phyloP scores from a whole-genome alignment of 2,113 vertebrate genomes.

The Phyllostomus discolor region DNA sequence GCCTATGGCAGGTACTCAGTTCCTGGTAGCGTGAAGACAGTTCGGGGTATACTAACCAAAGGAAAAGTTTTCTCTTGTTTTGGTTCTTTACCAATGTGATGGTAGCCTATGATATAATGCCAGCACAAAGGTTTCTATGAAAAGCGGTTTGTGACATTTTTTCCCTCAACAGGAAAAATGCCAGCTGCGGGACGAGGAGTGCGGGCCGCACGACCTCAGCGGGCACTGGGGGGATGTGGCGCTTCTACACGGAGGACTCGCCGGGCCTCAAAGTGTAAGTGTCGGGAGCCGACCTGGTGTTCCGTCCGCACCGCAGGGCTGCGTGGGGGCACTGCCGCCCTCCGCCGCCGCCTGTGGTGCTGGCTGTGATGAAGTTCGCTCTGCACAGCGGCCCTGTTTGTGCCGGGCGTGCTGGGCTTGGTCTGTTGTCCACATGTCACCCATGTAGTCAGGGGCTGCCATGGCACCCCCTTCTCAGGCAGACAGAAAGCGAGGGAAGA shows the following conservation, averaged over 20 bases:
- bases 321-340: not conserved
- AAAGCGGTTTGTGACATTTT: not conserved
- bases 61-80: not conserved
- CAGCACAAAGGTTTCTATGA: not conserved
- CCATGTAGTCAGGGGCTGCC: not conserved
- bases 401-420: not conserved
- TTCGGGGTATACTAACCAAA: not conserved
- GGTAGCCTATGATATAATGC: not conserved
- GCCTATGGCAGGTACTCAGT: not conserved
- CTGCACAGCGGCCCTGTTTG: accelerated
- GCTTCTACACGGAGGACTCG: conserved; percentile 99
- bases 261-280: conserved; percentile 99
- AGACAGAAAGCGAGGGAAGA: not conserved
- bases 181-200: conserved; percentile 93
- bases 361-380: not conserved
- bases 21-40: not conserved
- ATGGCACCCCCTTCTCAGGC: not conserved
- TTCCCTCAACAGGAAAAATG: conserved; percentile 86
- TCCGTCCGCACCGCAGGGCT: not conserved
- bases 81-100: not conserved
- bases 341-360: not conserved
- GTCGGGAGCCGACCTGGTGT: not conserved
- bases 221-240: conserved; percentile 98
- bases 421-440: not conserved
- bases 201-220: conserved; percentile 93